These are phyloP conservation scores for Lateolabrax maculatus DNA, from an alignment of 2,797 vertebrate genomes.

Conservation along the genomic window DNA sequence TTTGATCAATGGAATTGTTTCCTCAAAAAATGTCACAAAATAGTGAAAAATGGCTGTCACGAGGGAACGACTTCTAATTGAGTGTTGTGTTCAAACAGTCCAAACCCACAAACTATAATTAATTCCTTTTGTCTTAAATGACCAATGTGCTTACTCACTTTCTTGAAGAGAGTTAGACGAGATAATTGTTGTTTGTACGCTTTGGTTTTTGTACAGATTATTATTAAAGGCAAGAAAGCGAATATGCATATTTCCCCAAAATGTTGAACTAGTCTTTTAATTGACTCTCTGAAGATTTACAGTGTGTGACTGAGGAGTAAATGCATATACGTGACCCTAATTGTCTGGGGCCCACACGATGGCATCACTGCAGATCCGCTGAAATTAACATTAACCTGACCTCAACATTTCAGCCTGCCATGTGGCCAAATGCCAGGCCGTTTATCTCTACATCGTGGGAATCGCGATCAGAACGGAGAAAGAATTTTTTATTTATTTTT, in stretches of 20 bases:
- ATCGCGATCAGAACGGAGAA: slow-evolving; percentile 28
- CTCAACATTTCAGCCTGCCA: slow-evolving; percentile 52
- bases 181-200: too few species aligned
- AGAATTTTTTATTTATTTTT: background rate
- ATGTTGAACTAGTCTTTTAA: background rate
- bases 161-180: too few species aligned
- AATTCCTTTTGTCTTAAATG: too few species aligned
- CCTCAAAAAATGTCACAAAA: background rate
- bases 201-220: background rate
- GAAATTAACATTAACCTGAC: slow-evolving; percentile 56
- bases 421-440: slow-evolving; percentile 63
- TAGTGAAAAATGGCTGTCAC: too few species aligned
- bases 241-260: background rate
- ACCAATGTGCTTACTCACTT: too few species aligned
- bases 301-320: slow-evolving; percentile 8
- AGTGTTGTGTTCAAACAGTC: background rate
- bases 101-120: too few species aligned
- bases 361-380: slow-evolving; percentile 5
- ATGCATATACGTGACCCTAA: slow-evolving; percentile 19
- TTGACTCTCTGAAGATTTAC: slow-evolving; percentile 17
- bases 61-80: background rate
- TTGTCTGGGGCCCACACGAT: background rate
- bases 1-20: background rate
- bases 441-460: slow-evolving; percentile 65
- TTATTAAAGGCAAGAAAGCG: background rate